phyloP scores from a whole-genome alignment of 2,113 vertebrate species.

The Chascanopsetta lugubris region DNA sequence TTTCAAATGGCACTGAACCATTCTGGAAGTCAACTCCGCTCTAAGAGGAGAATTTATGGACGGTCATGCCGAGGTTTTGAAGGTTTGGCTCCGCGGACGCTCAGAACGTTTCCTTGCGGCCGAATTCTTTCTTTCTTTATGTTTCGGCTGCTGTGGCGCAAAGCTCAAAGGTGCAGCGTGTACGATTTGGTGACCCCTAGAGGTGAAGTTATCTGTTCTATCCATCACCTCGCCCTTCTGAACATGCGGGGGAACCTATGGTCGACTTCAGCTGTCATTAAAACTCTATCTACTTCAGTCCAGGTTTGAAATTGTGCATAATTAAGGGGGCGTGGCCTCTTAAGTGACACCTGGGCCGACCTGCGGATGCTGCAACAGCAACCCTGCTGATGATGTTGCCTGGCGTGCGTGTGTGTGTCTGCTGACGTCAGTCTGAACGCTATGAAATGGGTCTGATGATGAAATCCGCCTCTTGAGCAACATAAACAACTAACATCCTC shows the following conservation, averaged over 20 bases:
- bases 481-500: constrained; percentile 21
- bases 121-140: no score
- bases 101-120: constrained; percentile 43
- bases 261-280: no score
- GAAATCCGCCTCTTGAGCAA: constrained; percentile 40
- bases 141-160: constrained; percentile 50
- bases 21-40: constrained; percentile 53
- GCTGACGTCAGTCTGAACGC: constrained; percentile 26
- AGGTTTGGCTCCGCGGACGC: constrained; percentile 53
- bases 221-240: no score
- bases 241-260: no score
- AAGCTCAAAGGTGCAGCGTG: no score
- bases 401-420: neutral
- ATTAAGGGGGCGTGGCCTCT: no score
- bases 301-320: no score
- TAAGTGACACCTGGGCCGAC: no score
- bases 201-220: no score
- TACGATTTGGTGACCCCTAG: no score
- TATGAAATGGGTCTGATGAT: constrained; percentile 17
- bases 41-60: constrained; percentile 59
- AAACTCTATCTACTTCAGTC: no score
- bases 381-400: constrained; percentile 23
- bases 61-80: constrained; percentile 62
- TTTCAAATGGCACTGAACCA: constrained; percentile 76
- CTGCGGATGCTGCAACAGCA: neutral